These are phyloP conservation scores for Centruroides vittatus DNA, from an alignment of 1,140 invertebrate genomes.

Conservation along the genomic window DNA sequence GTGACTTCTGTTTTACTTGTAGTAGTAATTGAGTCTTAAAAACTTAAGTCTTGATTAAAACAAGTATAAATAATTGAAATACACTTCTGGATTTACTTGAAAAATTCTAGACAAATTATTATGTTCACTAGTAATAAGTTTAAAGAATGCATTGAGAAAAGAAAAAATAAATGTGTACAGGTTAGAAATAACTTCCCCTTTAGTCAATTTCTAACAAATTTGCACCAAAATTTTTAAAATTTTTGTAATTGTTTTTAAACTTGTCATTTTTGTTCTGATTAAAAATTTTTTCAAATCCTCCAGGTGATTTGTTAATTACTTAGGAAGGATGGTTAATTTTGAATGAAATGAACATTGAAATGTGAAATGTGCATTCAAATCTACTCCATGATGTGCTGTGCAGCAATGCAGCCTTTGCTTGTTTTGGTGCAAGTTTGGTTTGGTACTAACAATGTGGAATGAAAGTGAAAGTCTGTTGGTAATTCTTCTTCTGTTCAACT, in stretches of 20 bases:
- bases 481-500: neutral
- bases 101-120: no score
- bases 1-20: no score
- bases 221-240: neutral
- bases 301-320: neutral
- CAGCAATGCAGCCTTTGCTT: neutral
- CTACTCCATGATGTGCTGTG: neutral
- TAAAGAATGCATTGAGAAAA: no score
- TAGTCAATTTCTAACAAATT: neutral
- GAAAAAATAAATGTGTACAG: neutral
- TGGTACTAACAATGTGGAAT: neutral
- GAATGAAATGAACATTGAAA: conserved; percentile 3
- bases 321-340: conserved; percentile 1
- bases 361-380: conserved; percentile 3
- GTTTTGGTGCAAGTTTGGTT: conserved; percentile 1
- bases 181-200: neutral
- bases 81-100: no score
- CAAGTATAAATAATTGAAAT: no score
- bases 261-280: neutral
- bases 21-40: no score
- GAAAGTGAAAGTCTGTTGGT: neutral
- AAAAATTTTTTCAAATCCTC: neutral
- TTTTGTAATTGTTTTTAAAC: neutral
- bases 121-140: no score
- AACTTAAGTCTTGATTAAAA: no score